These are phyloP conservation scores for Conistra vaccinii DNA, from an alignment of 2,888 invertebrate genomes.

Conservation along the genomic window DNA sequence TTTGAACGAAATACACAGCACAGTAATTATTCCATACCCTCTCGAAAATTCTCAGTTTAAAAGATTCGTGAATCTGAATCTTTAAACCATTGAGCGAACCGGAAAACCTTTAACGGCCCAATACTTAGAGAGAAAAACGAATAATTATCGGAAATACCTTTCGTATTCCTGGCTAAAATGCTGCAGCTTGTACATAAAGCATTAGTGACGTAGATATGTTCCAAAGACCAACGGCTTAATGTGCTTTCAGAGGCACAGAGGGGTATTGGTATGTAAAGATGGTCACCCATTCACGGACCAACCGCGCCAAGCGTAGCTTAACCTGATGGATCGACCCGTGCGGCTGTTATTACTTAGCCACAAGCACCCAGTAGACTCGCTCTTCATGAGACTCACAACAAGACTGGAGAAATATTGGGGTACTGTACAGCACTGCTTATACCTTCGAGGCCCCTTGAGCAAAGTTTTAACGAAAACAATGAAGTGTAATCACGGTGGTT, in stretches of 20 bases:
- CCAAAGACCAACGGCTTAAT: no score
- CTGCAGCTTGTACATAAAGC: slow-evolving; percentile 62
- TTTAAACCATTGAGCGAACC: slow-evolving; percentile 62
- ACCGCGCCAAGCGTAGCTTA: no score
- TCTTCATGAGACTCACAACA: not conserved
- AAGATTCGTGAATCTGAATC: slow-evolving; percentile 20
- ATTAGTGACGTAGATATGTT: slow-evolving; percentile 58
- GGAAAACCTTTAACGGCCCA: slow-evolving; percentile 72
- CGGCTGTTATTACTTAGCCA: no score
- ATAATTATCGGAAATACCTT: slow-evolving; percentile 68
- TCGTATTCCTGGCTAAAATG: slow-evolving; percentile 69
- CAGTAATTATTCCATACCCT: not conserved
- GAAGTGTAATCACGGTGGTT: slow-evolving; percentile 12
- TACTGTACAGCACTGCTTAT: not conserved
- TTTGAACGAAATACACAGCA: no score
- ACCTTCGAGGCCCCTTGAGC: not conserved
- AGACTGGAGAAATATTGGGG: not conserved
- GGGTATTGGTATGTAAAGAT: no score
- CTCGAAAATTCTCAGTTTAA: not conserved
- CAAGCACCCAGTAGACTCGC: no score
- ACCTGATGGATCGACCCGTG: no score
- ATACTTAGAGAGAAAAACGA: slow-evolving; percentile 44
- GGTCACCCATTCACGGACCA: no score
- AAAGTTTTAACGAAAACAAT: slow-evolving; percentile 28
- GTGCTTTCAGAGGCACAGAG: no score